Conservation (phyloP, 2,797 vertebrate species). For the Chloroceryle amazona region DNA sequence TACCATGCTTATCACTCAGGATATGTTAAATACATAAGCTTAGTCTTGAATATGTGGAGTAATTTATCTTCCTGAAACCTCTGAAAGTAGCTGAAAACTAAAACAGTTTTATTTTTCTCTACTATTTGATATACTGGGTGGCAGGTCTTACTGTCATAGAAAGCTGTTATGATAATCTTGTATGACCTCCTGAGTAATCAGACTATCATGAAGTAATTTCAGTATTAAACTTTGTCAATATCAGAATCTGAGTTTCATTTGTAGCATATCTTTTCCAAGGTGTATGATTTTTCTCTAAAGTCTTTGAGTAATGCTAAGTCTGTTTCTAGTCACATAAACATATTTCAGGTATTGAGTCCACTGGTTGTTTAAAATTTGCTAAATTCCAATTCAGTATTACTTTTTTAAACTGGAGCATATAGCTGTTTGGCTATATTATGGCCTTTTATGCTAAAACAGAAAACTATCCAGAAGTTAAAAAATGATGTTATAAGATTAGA, state of each 20-base stretch:
- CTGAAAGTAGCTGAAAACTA: not conserved
- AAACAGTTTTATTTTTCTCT: not conserved
- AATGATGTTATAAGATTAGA: not conserved
- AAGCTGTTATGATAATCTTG: not conserved
- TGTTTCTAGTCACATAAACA: not conserved
- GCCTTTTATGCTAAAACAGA: not conserved
- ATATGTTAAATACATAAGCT: not conserved
- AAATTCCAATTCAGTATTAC: not conserved
- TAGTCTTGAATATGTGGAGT: not conserved
- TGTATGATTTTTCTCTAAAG: not conserved
- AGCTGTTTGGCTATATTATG: not conserved
- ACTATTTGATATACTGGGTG: not conserved
- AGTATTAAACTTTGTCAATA: not conserved
- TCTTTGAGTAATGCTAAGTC: not conserved
- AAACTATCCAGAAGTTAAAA: not conserved
- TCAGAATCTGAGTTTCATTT: not conserved
- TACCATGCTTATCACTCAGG: not conserved
- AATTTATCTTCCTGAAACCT: slow-evolving; percentile 3
- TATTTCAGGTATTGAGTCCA: not conserved
- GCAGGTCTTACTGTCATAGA: not conserved
- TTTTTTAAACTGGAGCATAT: not conserved
- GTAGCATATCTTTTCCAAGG: not conserved
- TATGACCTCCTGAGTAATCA: not conserved
- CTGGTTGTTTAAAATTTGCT: not conserved
- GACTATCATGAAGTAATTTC: not conserved